A percentile compares a stretch with the other conserved stretches of the same genome.
These are phyloP conservation scores for Penaeus vannamei DNA, from an alignment of 1,140 invertebrate species.

Conservation along the genomic window DNA sequence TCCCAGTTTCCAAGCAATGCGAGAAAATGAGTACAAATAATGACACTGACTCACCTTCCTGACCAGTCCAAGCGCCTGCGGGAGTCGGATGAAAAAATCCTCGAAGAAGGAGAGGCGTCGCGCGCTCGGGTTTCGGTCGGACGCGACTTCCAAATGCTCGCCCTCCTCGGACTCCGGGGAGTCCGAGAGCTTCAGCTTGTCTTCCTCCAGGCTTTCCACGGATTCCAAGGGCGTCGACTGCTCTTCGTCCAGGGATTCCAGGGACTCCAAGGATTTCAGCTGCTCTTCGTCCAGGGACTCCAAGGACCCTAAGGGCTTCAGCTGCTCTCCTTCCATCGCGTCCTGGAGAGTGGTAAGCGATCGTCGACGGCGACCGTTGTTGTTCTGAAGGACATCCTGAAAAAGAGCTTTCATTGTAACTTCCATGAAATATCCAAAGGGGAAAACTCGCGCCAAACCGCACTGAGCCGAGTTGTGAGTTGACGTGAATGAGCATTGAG, in stretches of 20 bases:
- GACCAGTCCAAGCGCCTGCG: conserved; percentile 20
- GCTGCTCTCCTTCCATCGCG: conserved; percentile 25
- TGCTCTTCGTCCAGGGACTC: conserved; percentile 37
- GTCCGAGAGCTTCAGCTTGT: neutral
- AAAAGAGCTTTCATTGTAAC: neutral
- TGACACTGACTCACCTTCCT: conserved; percentile 14
- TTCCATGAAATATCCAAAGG: no score
- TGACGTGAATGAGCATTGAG: no score
- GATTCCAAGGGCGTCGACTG: neutral
- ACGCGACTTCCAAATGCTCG: neutral
- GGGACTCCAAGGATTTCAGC: neutral
- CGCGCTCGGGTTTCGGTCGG: neutral
- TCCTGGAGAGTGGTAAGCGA: conserved; percentile 6
- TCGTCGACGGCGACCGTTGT: conserved; percentile 45
- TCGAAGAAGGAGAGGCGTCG: conserved; percentile 44
- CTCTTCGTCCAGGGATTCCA: neutral
- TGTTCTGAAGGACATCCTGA: conserved; percentile 53
- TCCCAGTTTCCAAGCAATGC: no score
- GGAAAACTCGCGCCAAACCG: no score
- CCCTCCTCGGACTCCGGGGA: neutral
- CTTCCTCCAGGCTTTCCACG: neutral
- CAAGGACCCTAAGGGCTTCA: neutral
- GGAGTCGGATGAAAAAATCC: conserved; percentile 48
- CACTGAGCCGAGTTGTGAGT: no score
- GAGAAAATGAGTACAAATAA: no score